Evolutionary conservation across 1,140 invertebrate species (phyloP).

Genomic region (Microplitis mediator): DNA sequence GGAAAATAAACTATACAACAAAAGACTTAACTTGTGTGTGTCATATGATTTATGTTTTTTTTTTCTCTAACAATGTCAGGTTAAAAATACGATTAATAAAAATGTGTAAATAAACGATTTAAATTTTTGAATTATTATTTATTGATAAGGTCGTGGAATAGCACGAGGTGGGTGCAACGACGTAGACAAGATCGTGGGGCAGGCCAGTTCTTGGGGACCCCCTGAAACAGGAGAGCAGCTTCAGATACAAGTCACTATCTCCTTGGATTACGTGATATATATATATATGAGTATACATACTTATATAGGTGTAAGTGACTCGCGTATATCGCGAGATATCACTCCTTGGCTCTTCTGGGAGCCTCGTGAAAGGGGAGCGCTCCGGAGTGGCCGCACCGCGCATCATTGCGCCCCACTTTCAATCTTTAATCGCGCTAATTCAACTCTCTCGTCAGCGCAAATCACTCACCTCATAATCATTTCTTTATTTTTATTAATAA

Average conservation of each 20-base stretch:
- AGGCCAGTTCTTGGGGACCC: slow-evolving; percentile 61
- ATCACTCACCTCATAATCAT: too few species aligned
- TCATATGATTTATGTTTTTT: too few species aligned
- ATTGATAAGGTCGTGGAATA: background rate
- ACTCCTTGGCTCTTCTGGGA: slow-evolving; percentile 44
- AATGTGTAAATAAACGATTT: background rate
- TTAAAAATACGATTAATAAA: background rate
- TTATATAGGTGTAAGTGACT: background rate
- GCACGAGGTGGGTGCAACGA: slow-evolving; percentile 23
- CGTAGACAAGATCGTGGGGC: slow-evolving; percentile 51
- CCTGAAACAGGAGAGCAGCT: slow-evolving; percentile 46
- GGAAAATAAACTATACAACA: slow-evolving; percentile 72
- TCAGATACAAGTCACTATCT: background rate
- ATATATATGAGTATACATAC: background rate
- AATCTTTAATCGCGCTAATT: slow-evolving; percentile 3
- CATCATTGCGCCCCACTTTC: slow-evolving; percentile 55
- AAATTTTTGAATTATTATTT: background rate
- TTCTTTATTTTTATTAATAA: too few species aligned
- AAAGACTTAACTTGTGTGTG: background rate
- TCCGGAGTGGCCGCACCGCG: slow-evolving; percentile 60
- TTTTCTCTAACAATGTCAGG: background rate
- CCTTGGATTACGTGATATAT: background rate
- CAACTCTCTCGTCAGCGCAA: too few species aligned
- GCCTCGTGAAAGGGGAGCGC: slow-evolving; percentile 62
- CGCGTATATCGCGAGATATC: slow-evolving; percentile 1